Evolutionary conservation across 1,140 invertebrate genomes (phyloP).

Genomic region (Aphelinus atriplicis): DNA sequence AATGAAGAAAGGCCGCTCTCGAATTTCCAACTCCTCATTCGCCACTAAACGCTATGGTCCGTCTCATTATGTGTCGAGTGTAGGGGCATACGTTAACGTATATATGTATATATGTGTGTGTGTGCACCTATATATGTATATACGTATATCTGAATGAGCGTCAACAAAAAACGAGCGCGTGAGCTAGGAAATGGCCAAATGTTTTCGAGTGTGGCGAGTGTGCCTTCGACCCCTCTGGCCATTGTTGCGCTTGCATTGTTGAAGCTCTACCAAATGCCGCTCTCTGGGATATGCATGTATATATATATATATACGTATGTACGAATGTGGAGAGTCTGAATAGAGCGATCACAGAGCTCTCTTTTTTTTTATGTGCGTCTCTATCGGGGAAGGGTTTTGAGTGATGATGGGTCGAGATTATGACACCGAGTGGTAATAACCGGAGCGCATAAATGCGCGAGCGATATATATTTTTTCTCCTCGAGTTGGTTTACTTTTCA

Average conservation of each 20-base stretch:
- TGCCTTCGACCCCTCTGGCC: constrained; percentile 16
- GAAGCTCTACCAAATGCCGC: constrained; percentile 48
- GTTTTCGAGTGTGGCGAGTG: constrained; percentile 47
- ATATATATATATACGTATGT: background rate
- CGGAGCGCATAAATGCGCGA: constrained; percentile 6
- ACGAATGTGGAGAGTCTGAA: background rate
- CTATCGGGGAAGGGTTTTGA: constrained; percentile 17
- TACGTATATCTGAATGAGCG: background rate
- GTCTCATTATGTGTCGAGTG: constrained; percentile 1
- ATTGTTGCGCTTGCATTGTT: constrained; percentile 53
- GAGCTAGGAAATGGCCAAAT: constrained; percentile 46
- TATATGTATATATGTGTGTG: too few relatives aligned
- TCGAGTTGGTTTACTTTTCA: too few relatives aligned
- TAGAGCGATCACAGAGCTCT: background rate
- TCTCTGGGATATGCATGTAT: background rate
- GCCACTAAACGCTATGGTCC: background rate
- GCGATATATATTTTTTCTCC: background rate
- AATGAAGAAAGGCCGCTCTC: too few relatives aligned
- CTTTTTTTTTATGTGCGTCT: background rate
- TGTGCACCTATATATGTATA: too few relatives aligned
- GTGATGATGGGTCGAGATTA: constrained; percentile 25
- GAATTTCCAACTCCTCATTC: too few relatives aligned
- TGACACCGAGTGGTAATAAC: constrained; percentile 36
- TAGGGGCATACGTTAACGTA: too few relatives aligned
- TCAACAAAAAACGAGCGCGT: constrained; percentile 35